Conservation (phyloP, 2,797 vertebrate species). For the Manis pentadactyla region DNA sequence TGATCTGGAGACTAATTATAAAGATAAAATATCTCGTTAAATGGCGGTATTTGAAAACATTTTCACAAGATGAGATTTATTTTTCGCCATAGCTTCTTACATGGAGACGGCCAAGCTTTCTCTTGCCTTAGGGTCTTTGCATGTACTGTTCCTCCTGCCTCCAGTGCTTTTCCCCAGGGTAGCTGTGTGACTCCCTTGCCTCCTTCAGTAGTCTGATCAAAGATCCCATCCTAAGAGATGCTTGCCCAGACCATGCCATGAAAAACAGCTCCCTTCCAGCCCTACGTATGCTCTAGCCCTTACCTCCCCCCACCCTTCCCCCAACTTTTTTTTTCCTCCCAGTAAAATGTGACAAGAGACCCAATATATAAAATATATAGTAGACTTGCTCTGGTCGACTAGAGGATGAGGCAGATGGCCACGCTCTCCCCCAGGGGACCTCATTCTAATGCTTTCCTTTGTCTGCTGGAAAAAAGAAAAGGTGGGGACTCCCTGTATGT, state of each 20-base stretch:
- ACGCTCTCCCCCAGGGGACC: not conserved
- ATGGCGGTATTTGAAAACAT: not conserved
- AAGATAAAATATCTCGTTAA: not conserved
- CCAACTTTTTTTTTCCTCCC: not conserved
- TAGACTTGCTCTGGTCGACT: not conserved
- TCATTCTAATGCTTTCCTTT: not conserved
- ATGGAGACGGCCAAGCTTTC: not conserved
- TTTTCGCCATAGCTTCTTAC: not conserved
- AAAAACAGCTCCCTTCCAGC: not conserved
- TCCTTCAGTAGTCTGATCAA: not conserved
- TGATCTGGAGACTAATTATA: not conserved
- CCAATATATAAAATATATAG: not conserved
- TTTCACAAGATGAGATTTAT: constrained; percentile 11
- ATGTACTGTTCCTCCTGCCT: not conserved
- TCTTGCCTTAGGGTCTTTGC: not conserved
- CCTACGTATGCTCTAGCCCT: not conserved
- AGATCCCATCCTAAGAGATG: not conserved
- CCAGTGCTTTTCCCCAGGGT: not conserved
- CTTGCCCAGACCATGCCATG: not conserved
- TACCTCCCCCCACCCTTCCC: no score
- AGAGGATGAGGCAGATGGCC: not conserved
- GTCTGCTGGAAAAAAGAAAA: not conserved
- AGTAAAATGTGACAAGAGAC: not conserved
- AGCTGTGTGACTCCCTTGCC: not conserved
- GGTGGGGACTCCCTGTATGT: not conserved